Base-by-base conservation (phyloP, 2,113 vertebrate species). In the Leucopsar rothschildi region DNA sequence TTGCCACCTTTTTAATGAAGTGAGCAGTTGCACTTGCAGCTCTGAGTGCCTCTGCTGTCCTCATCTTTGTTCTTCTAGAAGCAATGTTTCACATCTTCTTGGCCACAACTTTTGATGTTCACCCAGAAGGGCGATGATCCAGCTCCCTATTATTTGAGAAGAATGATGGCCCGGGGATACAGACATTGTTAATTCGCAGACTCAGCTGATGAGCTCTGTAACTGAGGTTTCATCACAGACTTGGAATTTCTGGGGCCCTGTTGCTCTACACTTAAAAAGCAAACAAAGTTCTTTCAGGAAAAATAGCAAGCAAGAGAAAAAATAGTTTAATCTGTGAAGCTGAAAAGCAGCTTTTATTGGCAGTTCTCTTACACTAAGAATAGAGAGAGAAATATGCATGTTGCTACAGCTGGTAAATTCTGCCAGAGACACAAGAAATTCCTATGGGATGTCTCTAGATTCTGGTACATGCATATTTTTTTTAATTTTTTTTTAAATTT, bases 21-120 rank as follows among this genome's bases (percentile, higher is more conserved):
- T 90, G 90, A 96, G 95, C 95, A 95, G 93, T 93, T 82, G 87
- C 24, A 68, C 78, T 93, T 91, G 87, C 87, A 75, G 55, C 73
- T 82, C 73, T 11, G 64, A 91, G 65, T 53, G 85, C 52, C 63
- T 90, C 84, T 65, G 70, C 59, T 72, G 20, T 90, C 86, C 69
- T 90, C 85, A 90, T 73, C 64, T 87, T 76, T 87, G 59, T 82
- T 82, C 49, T 90, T 92, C 85, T 68, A 13, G 82, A 90, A 94
- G 66, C 31, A 88, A 25, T 37, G 31, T 61, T 94, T 91, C 87
- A 60, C 57, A 40, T 93, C 82, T 59, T 72, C 60, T 76, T 82
- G 78, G 85, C 66, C 79, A 39, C 42, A 76, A 57, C 66, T 90
- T 82, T 39, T 72, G 65, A 93, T 82, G 81, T 64, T 95, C 84